Conservation (phyloP, 2,888 invertebrate genomes). For the Nemotelus pantherinus region DNA sequence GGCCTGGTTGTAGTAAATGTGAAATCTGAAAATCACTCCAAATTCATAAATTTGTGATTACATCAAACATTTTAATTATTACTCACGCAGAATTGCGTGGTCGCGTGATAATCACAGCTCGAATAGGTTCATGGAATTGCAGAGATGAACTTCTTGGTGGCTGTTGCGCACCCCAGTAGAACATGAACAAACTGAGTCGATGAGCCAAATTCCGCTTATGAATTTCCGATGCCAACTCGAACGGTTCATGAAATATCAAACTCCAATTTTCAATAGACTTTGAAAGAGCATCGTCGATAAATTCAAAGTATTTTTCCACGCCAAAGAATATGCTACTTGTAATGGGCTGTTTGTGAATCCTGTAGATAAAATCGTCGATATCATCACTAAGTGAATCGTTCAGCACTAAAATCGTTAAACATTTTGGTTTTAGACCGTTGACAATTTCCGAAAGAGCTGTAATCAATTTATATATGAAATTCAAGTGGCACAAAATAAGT, state of each 20-base stretch:
- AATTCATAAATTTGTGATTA: background rate
- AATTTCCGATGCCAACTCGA: constrained; percentile 57
- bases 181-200: constrained; percentile 69
- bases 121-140: constrained; percentile 63
- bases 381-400: constrained; percentile 53
- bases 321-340: constrained; percentile 61
- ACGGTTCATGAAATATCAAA: constrained; percentile 60
- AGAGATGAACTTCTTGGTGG: constrained; percentile 63
- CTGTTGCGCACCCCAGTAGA: constrained; percentile 72
- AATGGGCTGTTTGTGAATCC: constrained; percentile 58
- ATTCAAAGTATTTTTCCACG: constrained; percentile 58
- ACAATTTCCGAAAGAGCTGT: constrained; percentile 58
- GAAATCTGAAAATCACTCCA: constrained; percentile 66
- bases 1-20: constrained; percentile 79
- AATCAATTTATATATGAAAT: background rate
- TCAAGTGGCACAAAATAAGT: background rate
- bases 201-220: constrained; percentile 57
- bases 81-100: constrained; percentile 60
- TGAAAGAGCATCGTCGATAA: constrained; percentile 58
- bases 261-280: constrained; percentile 62
- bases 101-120: constrained; percentile 74
- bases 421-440: constrained; percentile 58
- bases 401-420: constrained; percentile 57
- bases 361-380: constrained; percentile 60
- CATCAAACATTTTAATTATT: background rate